Conservation (phyloP, 2,888 invertebrate species). For the Craniophora ligustri region DNA sequence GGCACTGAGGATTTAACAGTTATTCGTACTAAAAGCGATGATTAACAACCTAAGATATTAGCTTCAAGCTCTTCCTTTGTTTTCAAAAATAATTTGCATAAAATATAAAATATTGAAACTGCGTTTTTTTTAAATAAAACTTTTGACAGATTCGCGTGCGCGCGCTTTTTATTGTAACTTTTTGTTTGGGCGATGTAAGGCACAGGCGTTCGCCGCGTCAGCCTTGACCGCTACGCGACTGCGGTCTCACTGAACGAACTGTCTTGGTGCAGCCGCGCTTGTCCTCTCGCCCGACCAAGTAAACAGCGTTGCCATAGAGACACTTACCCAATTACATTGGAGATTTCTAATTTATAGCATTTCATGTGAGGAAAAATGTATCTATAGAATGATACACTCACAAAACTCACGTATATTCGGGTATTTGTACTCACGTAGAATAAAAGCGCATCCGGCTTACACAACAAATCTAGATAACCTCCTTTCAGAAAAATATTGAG, state of each 20-base stretch:
- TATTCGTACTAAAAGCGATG: constrained; percentile 77
- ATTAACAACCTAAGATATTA: constrained; percentile 65
- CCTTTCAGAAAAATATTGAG: not conserved
- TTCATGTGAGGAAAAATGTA: constrained; percentile 27
- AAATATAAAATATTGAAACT: constrained; percentile 45
- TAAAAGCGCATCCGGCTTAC: not conserved
- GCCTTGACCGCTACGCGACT: constrained; percentile 86
- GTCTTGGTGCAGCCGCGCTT: constrained; percentile 68
- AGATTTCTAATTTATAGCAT: constrained; percentile 53
- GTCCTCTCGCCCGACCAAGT: constrained; percentile 74
- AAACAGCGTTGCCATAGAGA: constrained; percentile 63
- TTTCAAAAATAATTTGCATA: constrained; percentile 38
- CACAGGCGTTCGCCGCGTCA: constrained; percentile 70
- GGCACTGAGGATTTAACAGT: constrained; percentile 81
- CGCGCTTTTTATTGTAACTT: constrained; percentile 78
- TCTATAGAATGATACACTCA: not conserved
- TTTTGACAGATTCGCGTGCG: constrained; percentile 77
- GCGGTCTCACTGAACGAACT: constrained; percentile 79
- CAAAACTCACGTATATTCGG: not conserved
- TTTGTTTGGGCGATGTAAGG: constrained; percentile 59
- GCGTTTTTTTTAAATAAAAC: constrained; percentile 48
- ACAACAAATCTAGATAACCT: not conserved
- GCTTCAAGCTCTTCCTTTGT: constrained; percentile 25
- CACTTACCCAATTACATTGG: constrained; percentile 57
- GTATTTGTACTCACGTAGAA: not conserved